Evolutionary conservation across 2,888 invertebrate species (phyloP), one percentile per base, ranked within the genome.

Genomic region (Siphlonurus alternatus): DNA sequence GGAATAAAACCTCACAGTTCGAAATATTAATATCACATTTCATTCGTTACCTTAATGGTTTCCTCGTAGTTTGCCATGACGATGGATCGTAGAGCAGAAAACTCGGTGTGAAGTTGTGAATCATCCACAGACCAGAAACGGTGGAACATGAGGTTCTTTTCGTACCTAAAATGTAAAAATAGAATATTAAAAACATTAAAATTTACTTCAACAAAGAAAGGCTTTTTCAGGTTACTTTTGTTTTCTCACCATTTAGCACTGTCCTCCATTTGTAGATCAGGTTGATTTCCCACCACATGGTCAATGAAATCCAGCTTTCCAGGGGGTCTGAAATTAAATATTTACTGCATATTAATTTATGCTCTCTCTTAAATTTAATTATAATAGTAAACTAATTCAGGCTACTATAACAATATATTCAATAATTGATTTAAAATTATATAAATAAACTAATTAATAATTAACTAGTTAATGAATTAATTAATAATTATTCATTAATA

Each of bases 51-150:
- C 78, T 93, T 95, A 3, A 99, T 87, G 0, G 92, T 97, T 76
- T 99, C 98, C 73, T 99, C 96, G 79, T 86, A 97, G 76, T 99
- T 99, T 1, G 93, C 89, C 83, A 99, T 91, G 0, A 99, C 98
- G 70, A 96, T 89, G 1, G 98, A 98, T 19, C 96, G 85, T n/a
- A 99, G 80, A 0, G 98, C 89, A 0, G 98, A 98, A 76, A 89
- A 99, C 72, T 98, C 89, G 0, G 98, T 98, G 76, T 93, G 93
- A 20, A 99, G 83, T 77, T 96, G 94, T 20, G 83, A 85, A 76
- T 99, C 98, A 74, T 99, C 99, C 1, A 99, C 94, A 0, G 97
- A 97, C 98, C 98, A 99, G 77, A 96, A 97, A 71, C 96, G 83
- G 71, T 89, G 89, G 71, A 89, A 89, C 75, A 83, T 81, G 24